These are phyloP conservation scores for Tenebrio molitor DNA, from an alignment of 1,140 invertebrate genomes.

Conservation along the genomic window DNA sequence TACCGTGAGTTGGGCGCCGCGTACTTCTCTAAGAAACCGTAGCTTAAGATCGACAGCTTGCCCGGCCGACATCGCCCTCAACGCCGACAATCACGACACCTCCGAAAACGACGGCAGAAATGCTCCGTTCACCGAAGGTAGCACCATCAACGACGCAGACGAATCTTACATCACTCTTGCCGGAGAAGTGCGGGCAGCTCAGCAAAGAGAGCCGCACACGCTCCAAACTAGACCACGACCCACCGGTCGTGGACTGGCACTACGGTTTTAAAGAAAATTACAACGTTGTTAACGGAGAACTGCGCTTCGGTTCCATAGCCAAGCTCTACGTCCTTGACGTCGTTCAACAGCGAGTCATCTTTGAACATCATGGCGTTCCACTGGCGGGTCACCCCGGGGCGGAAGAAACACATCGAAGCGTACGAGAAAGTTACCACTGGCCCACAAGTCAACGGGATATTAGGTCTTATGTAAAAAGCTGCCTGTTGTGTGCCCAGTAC, in stretches of 20 bases:
- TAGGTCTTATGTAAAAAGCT: not conserved
- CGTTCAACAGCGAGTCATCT: not conserved
- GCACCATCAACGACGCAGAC: too few species aligned
- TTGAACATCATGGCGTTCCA: not conserved
- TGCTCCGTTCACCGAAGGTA: too few species aligned
- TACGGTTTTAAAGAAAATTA: not conserved
- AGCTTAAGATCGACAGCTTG: too few species aligned
- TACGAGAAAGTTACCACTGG: not conserved
- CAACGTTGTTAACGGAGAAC: not conserved
- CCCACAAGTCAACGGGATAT: not conserved
- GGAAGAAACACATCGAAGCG: not conserved
- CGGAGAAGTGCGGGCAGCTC: constrained; percentile 62
- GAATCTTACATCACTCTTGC: constrained; percentile 69
- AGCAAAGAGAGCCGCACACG: not conserved
- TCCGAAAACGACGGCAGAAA: too few species aligned
- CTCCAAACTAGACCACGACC: not conserved
- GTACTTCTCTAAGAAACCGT: too few species aligned
- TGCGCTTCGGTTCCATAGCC: not conserved
- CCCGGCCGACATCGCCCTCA: not conserved
- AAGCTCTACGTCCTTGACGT: not conserved
- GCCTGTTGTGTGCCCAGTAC: not conserved
- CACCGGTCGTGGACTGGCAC: not conserved
- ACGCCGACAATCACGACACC: not conserved
- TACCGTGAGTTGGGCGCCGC: too few species aligned
- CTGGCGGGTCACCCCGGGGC: not conserved